Evolutionary conservation across 1,140 invertebrate genomes (phyloP).

Genomic region (Drosophila sp.): DNA sequence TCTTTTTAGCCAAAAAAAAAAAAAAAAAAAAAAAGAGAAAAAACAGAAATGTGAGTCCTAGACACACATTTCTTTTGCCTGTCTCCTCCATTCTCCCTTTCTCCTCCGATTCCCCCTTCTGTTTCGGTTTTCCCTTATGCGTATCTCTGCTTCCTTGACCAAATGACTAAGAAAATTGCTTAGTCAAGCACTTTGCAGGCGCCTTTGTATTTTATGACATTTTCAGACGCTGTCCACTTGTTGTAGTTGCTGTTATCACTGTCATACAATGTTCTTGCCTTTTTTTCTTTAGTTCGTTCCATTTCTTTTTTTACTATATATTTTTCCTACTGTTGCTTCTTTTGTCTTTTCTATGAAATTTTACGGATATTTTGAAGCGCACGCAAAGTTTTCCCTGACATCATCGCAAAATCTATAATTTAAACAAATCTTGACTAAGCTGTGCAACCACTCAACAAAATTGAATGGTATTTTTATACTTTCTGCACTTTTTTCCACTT

Average conservation of each 20-base stretch:
- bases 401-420: slow-evolving; percentile 11
- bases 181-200: slow-evolving; percentile 73
- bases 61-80: not conserved
- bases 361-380: not conserved
- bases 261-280: slow-evolving; percentile 23
- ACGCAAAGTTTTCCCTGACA: slow-evolving; percentile 10
- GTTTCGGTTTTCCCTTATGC: not conserved
- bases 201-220: slow-evolving; percentile 73
- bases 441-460: slow-evolving; percentile 14
- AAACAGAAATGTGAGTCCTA: not conserved
- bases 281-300: too few relatives aligned
- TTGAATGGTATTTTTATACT: slow-evolving; percentile 6
- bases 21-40: too few relatives aligned
- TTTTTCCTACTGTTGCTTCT: not conserved
- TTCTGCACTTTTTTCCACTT: not conserved
- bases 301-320: too few relatives aligned
- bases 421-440: slow-evolving; percentile 14
- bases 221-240: slow-evolving; percentile 18
- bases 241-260: slow-evolving; percentile 41
- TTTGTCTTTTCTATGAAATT: not conserved
- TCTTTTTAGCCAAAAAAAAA: not conserved
- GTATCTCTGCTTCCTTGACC: slow-evolving; percentile 44
- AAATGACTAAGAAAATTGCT: slow-evolving; percentile 75
- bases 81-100: not conserved
- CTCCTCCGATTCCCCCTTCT: not conserved